Conservation (phyloP, 2,797 vertebrate species). For the Setipinna tenuifilis region DNA sequence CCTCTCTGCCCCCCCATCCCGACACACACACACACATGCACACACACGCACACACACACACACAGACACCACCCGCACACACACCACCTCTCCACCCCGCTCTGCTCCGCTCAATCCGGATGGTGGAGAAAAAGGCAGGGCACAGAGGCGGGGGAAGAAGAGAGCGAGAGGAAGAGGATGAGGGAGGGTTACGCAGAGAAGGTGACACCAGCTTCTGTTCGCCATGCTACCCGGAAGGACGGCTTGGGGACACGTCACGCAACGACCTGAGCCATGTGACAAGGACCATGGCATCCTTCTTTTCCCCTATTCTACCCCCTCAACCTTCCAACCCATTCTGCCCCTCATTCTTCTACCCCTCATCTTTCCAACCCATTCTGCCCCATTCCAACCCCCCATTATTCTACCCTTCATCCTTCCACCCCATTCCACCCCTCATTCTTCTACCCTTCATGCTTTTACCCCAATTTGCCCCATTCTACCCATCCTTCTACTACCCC, state of each 20-base stretch:
- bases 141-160: background rate
- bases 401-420: too few relatives aligned
- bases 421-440: too few relatives aligned
- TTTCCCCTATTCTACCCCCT: too few relatives aligned
- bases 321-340: too few relatives aligned
- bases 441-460: too few relatives aligned
- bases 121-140: conserved; percentile 36
- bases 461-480: background rate
- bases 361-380: too few relatives aligned
- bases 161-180: background rate
- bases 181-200: conserved; percentile 30
- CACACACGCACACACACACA: background rate
- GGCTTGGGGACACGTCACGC: conserved; percentile 64
- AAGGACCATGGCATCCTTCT: conserved; percentile 16
- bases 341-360: too few relatives aligned
- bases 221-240: conserved; percentile 58
- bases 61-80: background rate
- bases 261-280: conserved; percentile 63
- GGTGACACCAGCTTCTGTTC: conserved; percentile 63
- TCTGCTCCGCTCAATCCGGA: background rate
- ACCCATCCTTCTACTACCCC: too few relatives aligned
- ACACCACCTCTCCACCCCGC: background rate
- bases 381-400: too few relatives aligned
- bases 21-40: background rate
- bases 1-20: conserved; percentile 37